Evolutionary conservation across 2,888 invertebrate genomes (phyloP), one percentile per base, ranked within the genome.

Genomic region (Papilio demoleus): DNA sequence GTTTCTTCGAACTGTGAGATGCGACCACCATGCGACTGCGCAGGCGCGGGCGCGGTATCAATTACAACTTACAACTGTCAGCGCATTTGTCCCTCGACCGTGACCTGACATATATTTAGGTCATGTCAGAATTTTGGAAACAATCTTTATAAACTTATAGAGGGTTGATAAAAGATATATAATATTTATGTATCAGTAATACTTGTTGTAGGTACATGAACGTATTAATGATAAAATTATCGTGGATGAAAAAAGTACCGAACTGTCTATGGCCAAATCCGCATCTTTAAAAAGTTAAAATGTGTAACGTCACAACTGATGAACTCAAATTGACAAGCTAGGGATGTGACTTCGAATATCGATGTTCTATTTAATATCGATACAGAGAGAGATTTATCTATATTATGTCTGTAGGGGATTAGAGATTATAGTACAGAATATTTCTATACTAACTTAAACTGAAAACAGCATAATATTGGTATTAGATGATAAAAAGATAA

Each of bases 1-100:
- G 65, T 67, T 68, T 71, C 66, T 42, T 59, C 65, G 68, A 69
- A 69, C 65, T 69, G 68, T 68, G 64, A 63, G 31, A 36, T 59
- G 81, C 83, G 87, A 85, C 88, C 86, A 88, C 87, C 87, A 80
- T 78, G 79, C n/a, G n/a, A n/a, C n/a, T n/a, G n/a, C 75, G 69
- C 66, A 63, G 70, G 72, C 77, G 47, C 19, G 9, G 47, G 12
- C 66, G 67, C 47, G 72, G 68, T 87, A 81, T 88, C 87, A 72
- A 83, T 88, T 88, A 81, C 66, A 59, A 74, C 73, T 72, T 73
- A 73, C 70, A 71, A 76, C 81, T 85, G 87, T 86, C 86, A 85
- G 79, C 84, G 75, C 75, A 45, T 72, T 73, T 72, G 77, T 47
- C 64, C 31, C 14, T 27, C 68, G 68, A 59, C 64, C 68, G 59